These are phyloP conservation scores for Microtus oregoni DNA, from an alignment of 2,113 vertebrate genomes.

Conservation along the genomic window DNA sequence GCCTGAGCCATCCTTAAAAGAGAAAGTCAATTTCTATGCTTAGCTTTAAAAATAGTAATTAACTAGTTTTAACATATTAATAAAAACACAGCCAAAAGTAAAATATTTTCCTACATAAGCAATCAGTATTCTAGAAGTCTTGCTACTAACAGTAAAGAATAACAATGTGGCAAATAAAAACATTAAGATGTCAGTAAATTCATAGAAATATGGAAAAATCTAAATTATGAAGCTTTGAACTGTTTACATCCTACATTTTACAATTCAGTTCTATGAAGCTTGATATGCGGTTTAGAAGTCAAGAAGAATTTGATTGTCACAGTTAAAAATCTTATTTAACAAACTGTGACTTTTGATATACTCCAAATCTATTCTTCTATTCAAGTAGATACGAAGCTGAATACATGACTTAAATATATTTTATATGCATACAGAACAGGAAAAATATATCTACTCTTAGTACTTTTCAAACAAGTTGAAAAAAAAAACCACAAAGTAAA, in stretches of 20 bases:
- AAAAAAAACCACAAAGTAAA: slow-evolving; percentile 13
- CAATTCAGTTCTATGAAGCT: slow-evolving; percentile 17
- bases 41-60: slow-evolving; percentile 35
- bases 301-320: background rate
- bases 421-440: background rate
- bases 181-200: slow-evolving; percentile 47
- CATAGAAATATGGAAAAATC: slow-evolving; percentile 14
- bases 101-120: slow-evolving; percentile 42
- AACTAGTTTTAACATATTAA: slow-evolving; percentile 49
- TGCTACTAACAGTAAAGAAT: slow-evolving; percentile 44
- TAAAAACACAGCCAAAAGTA: slow-evolving; percentile 35
- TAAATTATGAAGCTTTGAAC: slow-evolving; percentile 16
- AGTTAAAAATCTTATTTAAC: slow-evolving; percentile 54
- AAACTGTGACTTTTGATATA: slow-evolving; percentile 36
- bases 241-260: slow-evolving; percentile 32
- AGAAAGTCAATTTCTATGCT: slow-evolving; percentile 38
- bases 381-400: background rate
- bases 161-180: slow-evolving; percentile 64
- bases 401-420: slow-evolving; percentile 27
- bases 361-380: background rate
- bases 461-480: slow-evolving; percentile 16
- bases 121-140: background rate
- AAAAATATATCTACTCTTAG: background rate
- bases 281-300: slow-evolving; percentile 19
- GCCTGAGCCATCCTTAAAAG: background rate